Evolutionary conservation across 2,888 invertebrate species (phyloP).

Genomic region (Aricia artaxerxes): DNA sequence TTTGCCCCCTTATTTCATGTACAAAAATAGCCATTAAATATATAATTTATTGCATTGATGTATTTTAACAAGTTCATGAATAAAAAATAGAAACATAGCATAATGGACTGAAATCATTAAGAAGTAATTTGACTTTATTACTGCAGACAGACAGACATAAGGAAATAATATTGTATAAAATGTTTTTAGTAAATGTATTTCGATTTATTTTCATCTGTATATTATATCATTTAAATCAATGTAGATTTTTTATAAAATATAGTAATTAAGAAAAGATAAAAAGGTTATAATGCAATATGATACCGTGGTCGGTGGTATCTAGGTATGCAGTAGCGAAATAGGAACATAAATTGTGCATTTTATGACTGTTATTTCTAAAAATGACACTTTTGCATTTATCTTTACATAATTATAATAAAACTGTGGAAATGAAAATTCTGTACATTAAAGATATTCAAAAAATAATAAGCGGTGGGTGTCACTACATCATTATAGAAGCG

Average conservation of each 20-base stretch:
- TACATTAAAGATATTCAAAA: no score
- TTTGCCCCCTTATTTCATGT: no score
- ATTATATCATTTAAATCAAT: not conserved
- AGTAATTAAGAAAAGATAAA: not conserved
- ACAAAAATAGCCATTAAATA: not conserved
- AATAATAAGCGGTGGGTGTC: no score
- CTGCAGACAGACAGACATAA: not conserved
- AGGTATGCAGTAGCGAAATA: not conserved
- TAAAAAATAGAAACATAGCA: conserved; percentile 6
- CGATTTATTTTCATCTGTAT: not conserved
- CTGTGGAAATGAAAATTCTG: no score
- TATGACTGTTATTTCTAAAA: not conserved
- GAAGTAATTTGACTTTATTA: not conserved
- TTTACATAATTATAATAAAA: no score
- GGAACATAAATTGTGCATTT: not conserved
- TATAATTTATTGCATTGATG: not conserved
- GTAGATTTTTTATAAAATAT: not conserved
- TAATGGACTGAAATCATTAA: not conserved
- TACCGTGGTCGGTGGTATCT: not conserved
- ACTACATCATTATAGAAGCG: no score
- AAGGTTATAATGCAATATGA: not conserved
- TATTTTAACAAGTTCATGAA: not conserved
- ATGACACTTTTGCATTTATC: not conserved
- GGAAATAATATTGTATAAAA: not conserved
- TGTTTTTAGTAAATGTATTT: not conserved